Evolutionary conservation across 2,113 vertebrate genomes (phyloP).

Genomic region (Trachemys scripta): DNA sequence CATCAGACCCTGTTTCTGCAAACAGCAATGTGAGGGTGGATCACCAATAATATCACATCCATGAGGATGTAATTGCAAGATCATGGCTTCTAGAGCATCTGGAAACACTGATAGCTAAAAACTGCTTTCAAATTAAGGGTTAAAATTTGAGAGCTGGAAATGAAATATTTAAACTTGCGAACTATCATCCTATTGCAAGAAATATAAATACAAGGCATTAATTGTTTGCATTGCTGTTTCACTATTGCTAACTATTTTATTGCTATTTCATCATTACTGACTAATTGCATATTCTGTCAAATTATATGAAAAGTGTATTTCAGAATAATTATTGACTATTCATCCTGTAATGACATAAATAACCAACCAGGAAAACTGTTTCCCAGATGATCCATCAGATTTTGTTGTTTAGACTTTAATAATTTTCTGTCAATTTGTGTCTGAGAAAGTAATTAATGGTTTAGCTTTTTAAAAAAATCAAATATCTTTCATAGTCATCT

Average conservation of each 20-base stretch:
- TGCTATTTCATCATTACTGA: constrained; percentile 54
- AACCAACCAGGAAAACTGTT: not conserved
- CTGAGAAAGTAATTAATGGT: constrained; percentile 18
- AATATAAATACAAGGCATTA: constrained; percentile 8
- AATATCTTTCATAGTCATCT: not conserved
- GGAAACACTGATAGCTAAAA: not conserved
- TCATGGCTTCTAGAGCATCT: not conserved
- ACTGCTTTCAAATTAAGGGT: not conserved
- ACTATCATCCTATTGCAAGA: not conserved
- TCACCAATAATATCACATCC: not conserved
- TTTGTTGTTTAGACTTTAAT: constrained; percentile 35
- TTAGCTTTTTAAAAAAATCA: constrained; percentile 28
- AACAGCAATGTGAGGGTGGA: not conserved
- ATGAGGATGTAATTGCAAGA: not conserved
- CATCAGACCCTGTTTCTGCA: not conserved
- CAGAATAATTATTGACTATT: constrained; percentile 66
- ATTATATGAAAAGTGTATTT: constrained; percentile 48
- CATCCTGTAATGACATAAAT: constrained; percentile 34
- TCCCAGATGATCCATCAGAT: constrained; percentile 13
- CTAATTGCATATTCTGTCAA: constrained; percentile 59
- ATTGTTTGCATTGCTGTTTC: constrained; percentile 14
- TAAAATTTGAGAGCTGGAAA: constrained; percentile 43
- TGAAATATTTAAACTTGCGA: not conserved
- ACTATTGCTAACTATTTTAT: constrained; percentile 45
- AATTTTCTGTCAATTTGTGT: constrained; percentile 32